Evolutionary conservation across 2,113 vertebrate species (phyloP).

Genomic region (Thinocorus orbignyianus): DNA sequence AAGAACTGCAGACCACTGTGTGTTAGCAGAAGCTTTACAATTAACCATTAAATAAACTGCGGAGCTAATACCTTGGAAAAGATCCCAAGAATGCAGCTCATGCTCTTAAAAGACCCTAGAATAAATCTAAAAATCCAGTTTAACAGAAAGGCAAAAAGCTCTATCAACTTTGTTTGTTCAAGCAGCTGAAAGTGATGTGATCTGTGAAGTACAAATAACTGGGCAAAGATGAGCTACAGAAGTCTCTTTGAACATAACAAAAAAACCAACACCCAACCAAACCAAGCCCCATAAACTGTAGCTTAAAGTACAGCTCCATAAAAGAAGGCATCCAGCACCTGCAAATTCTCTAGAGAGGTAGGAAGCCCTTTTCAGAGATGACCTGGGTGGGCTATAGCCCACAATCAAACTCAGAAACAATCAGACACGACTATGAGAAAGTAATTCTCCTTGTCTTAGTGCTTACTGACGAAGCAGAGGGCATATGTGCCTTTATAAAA

Average conservation of each 20-base stretch:
- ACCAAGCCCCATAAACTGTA: not conserved
- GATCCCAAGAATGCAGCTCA: not conserved
- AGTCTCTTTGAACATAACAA: not conserved
- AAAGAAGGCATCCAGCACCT: not conserved
- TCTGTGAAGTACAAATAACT: not conserved
- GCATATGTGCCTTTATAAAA: not conserved
- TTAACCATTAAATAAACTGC: not conserved
- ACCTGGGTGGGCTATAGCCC: not conserved
- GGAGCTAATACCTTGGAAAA: not conserved
- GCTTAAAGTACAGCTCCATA: not conserved
- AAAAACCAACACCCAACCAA: not conserved
- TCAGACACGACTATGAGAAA: not conserved
- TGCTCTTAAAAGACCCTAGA: not conserved
- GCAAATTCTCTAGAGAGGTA: not conserved
- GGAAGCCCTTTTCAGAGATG: not conserved
- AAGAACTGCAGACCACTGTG: not conserved
- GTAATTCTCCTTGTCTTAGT: not conserved
- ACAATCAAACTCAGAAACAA: not conserved
- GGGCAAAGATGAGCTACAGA: not conserved
- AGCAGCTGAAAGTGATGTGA: not conserved
- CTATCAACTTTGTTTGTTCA: not conserved
- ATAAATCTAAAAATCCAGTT: not conserved
- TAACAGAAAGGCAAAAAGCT: not conserved
- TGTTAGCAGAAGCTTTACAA: not conserved
- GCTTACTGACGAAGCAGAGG: not conserved